Evolutionary conservation across 2,888 invertebrate species (phyloP).

Genomic region (Steinernema scapterisci): DNA sequence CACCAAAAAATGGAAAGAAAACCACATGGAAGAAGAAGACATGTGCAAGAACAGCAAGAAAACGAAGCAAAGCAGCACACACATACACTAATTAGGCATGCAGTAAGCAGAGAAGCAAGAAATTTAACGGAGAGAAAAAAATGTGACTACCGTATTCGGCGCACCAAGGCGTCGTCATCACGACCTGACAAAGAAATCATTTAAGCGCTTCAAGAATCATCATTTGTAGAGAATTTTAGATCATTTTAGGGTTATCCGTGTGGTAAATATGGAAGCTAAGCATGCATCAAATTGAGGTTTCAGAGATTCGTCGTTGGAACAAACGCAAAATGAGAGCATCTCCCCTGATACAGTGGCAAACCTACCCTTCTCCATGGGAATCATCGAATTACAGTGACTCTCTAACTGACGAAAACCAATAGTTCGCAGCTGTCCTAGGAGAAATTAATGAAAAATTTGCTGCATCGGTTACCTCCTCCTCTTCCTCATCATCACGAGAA

Average conservation of each 20-base stretch:
- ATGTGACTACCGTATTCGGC: background rate
- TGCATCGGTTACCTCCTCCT: conserved; percentile 16
- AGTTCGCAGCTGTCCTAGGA: conserved; percentile 23
- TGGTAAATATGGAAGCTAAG: background rate
- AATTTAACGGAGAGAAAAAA: background rate
- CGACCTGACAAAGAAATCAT: too few species aligned
- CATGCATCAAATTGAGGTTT: background rate
- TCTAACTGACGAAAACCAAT: conserved; percentile 30
- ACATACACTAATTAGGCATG: background rate
- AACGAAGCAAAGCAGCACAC: background rate
- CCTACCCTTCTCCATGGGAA: conserved; percentile 25
- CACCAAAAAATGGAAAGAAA: conserved; percentile 23
- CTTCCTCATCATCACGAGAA: background rate
- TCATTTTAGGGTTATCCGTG: too few species aligned
- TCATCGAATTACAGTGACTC: conserved; percentile 11
- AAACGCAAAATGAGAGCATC: conserved; percentile 9
- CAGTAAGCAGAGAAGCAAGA: conserved; percentile 1
- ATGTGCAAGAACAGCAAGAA: conserved; percentile 24
- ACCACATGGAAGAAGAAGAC: conserved; percentile 8
- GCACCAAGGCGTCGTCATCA: too few species aligned
- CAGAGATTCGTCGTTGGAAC: conserved; percentile 8
- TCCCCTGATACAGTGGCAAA: conserved; percentile 3
- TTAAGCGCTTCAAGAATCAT: too few species aligned
- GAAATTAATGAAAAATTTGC: conserved; percentile 17
- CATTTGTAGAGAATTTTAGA: too few species aligned